Conservation (phyloP, 1,140 invertebrate species). For the Drosophila neocordata region DNA sequence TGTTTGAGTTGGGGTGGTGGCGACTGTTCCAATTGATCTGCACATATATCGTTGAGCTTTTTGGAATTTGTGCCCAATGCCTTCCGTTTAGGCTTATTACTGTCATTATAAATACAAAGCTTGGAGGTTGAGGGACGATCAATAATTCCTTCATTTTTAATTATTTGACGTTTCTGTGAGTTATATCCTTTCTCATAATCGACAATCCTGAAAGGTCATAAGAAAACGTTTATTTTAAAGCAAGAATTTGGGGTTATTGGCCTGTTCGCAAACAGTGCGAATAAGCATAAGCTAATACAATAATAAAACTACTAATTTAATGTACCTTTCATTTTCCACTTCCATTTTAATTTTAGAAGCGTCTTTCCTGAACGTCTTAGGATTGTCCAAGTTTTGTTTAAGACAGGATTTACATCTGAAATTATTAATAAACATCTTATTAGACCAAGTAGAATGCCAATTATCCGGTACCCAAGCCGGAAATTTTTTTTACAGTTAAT, state of each 20-base stretch:
- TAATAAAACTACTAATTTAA: background rate
- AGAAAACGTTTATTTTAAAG: too few species aligned
- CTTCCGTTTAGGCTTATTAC: constrained; percentile 52
- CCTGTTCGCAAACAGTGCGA: too few species aligned
- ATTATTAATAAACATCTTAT: background rate
- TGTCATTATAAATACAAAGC: constrained; percentile 43
- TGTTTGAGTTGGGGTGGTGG: constrained; percentile 45
- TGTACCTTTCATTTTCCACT: constrained; percentile 51
- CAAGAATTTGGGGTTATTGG: too few species aligned
- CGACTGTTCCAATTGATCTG: constrained; percentile 33
- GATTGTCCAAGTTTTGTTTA: constrained; percentile 57
- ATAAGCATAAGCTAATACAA: background rate
- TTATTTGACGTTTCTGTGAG: constrained; percentile 53
- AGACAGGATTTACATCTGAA: constrained; percentile 62
- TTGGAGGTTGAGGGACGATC: constrained; percentile 68
- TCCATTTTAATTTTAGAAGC: constrained; percentile 55
- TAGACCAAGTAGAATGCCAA: too few species aligned
- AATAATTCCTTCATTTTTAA: constrained; percentile 51
- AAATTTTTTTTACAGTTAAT: too few species aligned
- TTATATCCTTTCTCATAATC: constrained; percentile 34
- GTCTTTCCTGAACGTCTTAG: constrained; percentile 52
- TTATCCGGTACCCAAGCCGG: too few species aligned
- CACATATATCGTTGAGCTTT: constrained; percentile 24
- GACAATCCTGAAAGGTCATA: constrained; percentile 25
- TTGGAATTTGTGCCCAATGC: constrained; percentile 28